Evolutionary conservation across 1,140 invertebrate genomes (phyloP), one percentile per base, ranked within the genome.

Genomic region (Cyclargus thomasi): DNA sequence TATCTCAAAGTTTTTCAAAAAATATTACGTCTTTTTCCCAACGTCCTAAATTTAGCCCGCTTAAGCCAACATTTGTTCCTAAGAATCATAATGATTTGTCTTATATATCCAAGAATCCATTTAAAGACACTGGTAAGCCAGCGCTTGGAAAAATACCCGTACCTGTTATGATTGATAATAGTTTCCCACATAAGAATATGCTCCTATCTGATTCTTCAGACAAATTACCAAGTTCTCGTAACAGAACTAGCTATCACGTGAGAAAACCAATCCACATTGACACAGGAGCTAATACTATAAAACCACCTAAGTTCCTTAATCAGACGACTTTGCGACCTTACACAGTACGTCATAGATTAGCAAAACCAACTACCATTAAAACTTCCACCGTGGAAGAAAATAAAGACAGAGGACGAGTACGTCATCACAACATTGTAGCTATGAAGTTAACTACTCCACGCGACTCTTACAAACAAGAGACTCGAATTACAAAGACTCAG

Each of bases 321-420:
- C 86, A 91, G 67, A 91, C 90, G 22, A 91, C 91, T 47, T 79
- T 91, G 55, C 79, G 91, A 70, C 91, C 91, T 21, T 91, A 91
- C 71, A 91, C 91, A 62, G 80, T 91, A 65, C 86, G 91, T 70
- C 90, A 90, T 79, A 87, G 90, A 77, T 78, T 91, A 72, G 88
- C 86, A 67, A 91, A 87, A 65, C 87, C 90, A 29, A 84, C 85
- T n/a, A 79, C 85, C 68, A 16, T 18, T 35, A 57, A 29, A 23
- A 55, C 53, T 14, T 18, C 64, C 18, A 66, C 53, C 0, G 5
- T 57, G 17, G 75, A 78, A 39, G 78, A 81, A 8, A 77, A 68
- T 59, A 84, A 84, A 57, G 72, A 79, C 63, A 82, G 73, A 79
- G 82, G 75, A 72, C 75, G 75, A 76, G 74, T 73, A 55, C 80